Base-by-base conservation (phyloP, 2,797 vertebrate species). In the Hapalemur alaotrensis region DNA sequence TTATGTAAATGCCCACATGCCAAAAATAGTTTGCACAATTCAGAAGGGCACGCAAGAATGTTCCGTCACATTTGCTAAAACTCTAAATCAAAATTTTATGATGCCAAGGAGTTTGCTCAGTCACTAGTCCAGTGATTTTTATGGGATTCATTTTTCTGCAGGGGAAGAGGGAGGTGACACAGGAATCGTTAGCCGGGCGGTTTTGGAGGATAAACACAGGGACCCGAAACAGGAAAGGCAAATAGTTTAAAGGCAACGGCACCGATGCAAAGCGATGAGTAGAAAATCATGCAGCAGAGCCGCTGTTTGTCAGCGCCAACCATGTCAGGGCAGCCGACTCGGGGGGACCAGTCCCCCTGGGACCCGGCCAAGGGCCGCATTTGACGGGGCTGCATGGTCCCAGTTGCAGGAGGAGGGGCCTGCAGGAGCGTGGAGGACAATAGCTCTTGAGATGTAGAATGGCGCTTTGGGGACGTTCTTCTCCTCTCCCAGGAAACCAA, bases 61-160 rank as follows among this genome's bases (percentile, higher is more conserved):
- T 90, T 89, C 93, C 32, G 1, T 35, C 80, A 43, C 88, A 25
- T 86, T 95, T 90, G 83, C 75, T n/a, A 14, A 61, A 61, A 43
- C 95, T 88, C 92, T 35, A 38, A 94, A 69, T 95, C 50, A 67
- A 14, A 20, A 41, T 23, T 80, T 93, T 81, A 61, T 76, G 96
- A 87, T 50, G 87, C 90, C 25, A 22, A 59, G 48, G 89, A n/a
- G 63, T 91, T 97, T 88, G 87, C 23, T 82, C 14, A 8, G 72
- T 15, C 57, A 89, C 80, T 80, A 54, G 95, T 90, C 96, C 95
- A 0, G 4, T 67, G 92, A 25, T 95, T 97, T 97, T 96, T 96
- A 97, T 96, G 96, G 87, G 89, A 72, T 89, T 93, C 93, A 52
- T 96, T 95, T 97, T 70, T 96, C 89, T 69, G 84, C 59, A 95